Conservation (phyloP, 2,888 invertebrate species). For the Trichopoda pennipes region DNA sequence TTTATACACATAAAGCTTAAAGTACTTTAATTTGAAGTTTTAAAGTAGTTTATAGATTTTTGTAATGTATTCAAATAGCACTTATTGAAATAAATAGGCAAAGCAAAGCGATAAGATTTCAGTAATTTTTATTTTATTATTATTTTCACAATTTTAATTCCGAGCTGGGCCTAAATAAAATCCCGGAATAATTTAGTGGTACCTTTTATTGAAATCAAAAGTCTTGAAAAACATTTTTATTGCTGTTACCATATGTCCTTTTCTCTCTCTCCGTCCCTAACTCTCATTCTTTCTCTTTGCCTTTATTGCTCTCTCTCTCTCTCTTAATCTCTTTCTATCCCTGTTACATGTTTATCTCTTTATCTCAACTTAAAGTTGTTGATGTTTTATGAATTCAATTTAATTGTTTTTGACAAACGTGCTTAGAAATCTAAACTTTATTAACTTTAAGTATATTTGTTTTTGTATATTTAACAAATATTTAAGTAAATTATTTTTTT, state of each 20-base stretch:
- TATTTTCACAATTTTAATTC: conserved; percentile 66
- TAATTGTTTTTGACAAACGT: conserved; percentile 23
- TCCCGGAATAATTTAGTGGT: too few relatives aligned
- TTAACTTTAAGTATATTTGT: conserved; percentile 26
- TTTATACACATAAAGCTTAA: too few relatives aligned
- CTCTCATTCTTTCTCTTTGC: background rate
- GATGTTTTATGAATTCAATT: background rate
- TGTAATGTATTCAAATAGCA: too few relatives aligned
- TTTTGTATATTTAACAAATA: conserved; percentile 36
- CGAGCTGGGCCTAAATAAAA: conserved; percentile 72
- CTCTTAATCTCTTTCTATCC: background rate
- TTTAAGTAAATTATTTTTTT: conserved; percentile 44
- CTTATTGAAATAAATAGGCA: conserved; percentile 42
- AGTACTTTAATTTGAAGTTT: too few relatives aligned
- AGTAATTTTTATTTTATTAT: conserved; percentile 19
- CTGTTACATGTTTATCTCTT: background rate
- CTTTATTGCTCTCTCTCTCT: background rate
- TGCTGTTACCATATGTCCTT: background rate
- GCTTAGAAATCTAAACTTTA: conserved; percentile 19
- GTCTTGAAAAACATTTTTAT: background rate
- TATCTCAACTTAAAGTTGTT: background rate
- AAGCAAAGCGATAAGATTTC: conserved; percentile 63
- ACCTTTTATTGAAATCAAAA: too few relatives aligned
- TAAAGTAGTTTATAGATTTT: too few relatives aligned
- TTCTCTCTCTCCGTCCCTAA: conserved; percentile 18